Conservation (phyloP, 2,113 vertebrate genomes). For the Hyaena hyaena region DNA sequence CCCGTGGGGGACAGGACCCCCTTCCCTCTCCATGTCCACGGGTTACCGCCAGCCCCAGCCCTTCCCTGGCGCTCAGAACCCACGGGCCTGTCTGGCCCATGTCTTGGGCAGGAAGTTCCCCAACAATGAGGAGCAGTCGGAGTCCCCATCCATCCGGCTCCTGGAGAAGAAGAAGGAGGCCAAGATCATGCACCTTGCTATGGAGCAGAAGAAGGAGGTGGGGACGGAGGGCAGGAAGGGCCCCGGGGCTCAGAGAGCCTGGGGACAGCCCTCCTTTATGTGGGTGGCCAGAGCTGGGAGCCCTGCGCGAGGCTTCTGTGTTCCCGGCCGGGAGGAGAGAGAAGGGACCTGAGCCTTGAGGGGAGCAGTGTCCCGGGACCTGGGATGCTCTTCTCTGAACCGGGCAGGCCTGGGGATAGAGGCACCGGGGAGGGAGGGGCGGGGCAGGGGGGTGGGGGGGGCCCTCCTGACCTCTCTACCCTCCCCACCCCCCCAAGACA, state of each 20-base stretch:
- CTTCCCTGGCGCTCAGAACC: background rate
- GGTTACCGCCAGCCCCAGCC: background rate
- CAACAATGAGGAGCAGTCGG: constrained; percentile 52
- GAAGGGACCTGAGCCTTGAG: background rate
- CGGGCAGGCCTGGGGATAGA: background rate
- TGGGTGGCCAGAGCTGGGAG: background rate
- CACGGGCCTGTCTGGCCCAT: fast-evolving
- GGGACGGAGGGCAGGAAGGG: fast-evolving
- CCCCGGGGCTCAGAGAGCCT: background rate
- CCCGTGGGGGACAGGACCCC: background rate
- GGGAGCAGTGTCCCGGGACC: background rate
- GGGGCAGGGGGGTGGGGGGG: background rate
- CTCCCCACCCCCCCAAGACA: constrained; percentile 71
- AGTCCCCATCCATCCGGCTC: constrained; percentile 70
- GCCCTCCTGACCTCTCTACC: background rate
- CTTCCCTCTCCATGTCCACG: background rate
- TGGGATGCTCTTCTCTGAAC: background rate
- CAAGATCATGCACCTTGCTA: constrained; percentile 66
- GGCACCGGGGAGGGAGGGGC: background rate
- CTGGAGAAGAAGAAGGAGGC: constrained; percentile 84
- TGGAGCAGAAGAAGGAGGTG: constrained; percentile 84
- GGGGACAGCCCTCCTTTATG: background rate
- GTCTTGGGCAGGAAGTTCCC: constrained; percentile 80
- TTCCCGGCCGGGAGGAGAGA: background rate
- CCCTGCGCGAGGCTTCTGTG: background rate